Percentiles rank a stretch among this genome's conserved stretches.
phyloP scores from a whole-genome alignment of 2,113 vertebrate species.

The Prietella phreatophila region DNA sequence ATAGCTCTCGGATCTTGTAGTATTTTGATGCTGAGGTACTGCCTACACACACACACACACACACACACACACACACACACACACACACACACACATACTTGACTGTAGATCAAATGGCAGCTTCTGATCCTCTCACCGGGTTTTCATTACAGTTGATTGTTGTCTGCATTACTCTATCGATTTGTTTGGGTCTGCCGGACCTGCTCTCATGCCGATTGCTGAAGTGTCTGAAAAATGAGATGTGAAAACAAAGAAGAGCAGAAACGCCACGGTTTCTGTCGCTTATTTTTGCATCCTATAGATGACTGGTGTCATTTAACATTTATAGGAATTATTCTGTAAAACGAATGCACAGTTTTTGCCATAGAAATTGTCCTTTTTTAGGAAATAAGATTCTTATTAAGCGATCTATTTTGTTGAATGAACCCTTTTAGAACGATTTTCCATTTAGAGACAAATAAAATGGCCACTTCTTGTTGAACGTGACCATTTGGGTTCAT shows the following conservation, averaged over 20 bases:
- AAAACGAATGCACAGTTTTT: background rate
- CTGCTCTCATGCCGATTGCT: constrained; percentile 35
- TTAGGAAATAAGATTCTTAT: background rate
- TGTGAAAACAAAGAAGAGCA: background rate
- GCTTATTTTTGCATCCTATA: background rate
- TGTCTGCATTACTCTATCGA: constrained; percentile 64
- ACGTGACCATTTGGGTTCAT: background rate
- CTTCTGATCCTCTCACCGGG: constrained; percentile 38
- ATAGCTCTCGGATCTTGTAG: background rate
- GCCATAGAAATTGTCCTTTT: background rate
- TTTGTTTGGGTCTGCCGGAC: constrained; percentile 63
- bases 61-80: constrained; percentile 38
- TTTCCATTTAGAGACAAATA: background rate
- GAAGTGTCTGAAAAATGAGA: constrained; percentile 59
- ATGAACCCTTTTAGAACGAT: background rate
- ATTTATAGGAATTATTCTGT: background rate
- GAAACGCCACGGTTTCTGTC: background rate
- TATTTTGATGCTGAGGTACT: constrained; percentile 23
- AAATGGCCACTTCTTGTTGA: background rate
- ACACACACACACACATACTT: constrained; percentile 28
- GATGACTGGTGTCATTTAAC: background rate
- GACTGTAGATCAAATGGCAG: constrained; percentile 32
- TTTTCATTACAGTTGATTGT: constrained; percentile 54
- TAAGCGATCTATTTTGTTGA: background rate
- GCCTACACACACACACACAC: constrained; percentile 19